Base-by-base conservation (phyloP, 2,888 invertebrate genomes). In the Temnothorax ravouxi region DNA sequence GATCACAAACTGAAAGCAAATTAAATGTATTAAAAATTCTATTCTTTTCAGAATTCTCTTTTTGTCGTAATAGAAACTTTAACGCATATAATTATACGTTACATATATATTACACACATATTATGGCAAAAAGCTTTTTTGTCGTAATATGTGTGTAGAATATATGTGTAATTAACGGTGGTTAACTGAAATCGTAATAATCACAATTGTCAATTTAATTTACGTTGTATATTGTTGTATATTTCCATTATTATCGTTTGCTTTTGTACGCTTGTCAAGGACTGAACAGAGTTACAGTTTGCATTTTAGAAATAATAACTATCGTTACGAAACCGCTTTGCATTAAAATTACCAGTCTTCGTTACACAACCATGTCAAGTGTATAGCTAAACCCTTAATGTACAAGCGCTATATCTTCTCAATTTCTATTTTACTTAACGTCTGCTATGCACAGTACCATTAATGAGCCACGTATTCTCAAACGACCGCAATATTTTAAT, bases 341-440 rank as follows among this genome's bases (percentile, higher is more conserved):
- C 64, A 38, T 62, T 34, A 62, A 62, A 75, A 5, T 75, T 34
- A 44, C 69, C 54, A 71, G 25, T 72, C 38, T 72, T 38, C 38
- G 8, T 71, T 54, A 54, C 18, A 67, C 38, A 50, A 13, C 75
- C 25, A 21, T 18, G 3, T 76, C 75, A 75, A 75, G 62, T 50
- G 64, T 50, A 64, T 13, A 47, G 18, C 34, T 50, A 47, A 62
- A 41, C 34, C 11, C 21, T 62, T 18, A 62, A 21, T 11, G 34
- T 47, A n/a, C 9, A 21, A 76, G 15, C 21, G 21, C 21, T 75
- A 18, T 11, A 47, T 75, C 21, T 62, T 62, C 62, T 47, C 18
- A 50, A 75, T 50, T 76, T 62, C 64, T 61, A 9, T 61, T 75
- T 75, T 50, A 9, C 11, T 62, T 11, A 52, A 34, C 15, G 13